Evolutionary conservation across 2,888 invertebrate genomes (phyloP), one percentile per base, ranked within the genome.

Genomic region (Clitarchus hookeri): DNA sequence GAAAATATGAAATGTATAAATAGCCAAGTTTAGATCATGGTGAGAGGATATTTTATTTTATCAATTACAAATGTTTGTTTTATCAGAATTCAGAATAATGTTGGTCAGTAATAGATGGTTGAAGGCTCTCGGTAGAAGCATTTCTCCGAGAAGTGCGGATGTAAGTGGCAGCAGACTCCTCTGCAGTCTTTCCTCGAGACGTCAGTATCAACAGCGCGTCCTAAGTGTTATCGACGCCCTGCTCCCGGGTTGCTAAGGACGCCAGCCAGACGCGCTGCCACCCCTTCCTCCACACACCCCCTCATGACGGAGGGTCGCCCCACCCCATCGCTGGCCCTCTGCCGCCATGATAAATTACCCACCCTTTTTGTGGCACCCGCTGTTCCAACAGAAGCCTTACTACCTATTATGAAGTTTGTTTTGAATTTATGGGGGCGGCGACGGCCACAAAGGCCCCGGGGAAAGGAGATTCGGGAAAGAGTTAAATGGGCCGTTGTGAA

Each of bases 361-460:
- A 12, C 82, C 19, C 86, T 87, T 84, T 86, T 87, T 87, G 88
- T 87, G 85, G 54, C 84, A 85, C 25, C 86, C 85, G 85, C 44
- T 85, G 86, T 86, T 85, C 85, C 83, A 86, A 84, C 87, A 87
- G 87, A 85, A 86, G 84, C 86, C 86, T 84, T 85, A 86, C 82
- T 54, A 86, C 85, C 88, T 87, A 87, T 88, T 88, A 88, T 87
- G 87, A 88, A 87, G 88, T 88, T 88, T 88, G 88, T 88, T 88
- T 88, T 87, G 88, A 87, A 88, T 88, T 88, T 86, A 86, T 85
- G 87, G 86, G 86, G 87, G 19, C 86, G 84, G 83, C 65, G 84
- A 85, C 84, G 87, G 85, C 86, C 86, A 87, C 87, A 87, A 87
- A 86, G 48, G 87, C 65, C 65, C 23, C 23, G 13, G 23, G 23